Evolutionary conservation across 2,797 vertebrate species (phyloP).

Genomic region (Meriones psammophilus): DNA sequence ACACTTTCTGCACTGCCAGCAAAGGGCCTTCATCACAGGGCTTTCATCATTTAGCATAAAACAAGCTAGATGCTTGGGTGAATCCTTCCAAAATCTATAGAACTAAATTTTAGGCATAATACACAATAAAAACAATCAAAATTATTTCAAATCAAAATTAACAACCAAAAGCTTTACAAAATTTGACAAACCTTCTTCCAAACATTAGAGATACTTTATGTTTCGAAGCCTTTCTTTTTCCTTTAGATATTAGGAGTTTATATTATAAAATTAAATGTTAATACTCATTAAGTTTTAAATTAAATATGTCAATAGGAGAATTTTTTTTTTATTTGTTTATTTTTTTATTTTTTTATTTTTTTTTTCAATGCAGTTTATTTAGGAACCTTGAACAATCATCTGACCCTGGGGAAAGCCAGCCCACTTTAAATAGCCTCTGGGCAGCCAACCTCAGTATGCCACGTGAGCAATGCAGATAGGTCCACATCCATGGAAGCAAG

Average conservation of each 20-base stretch:
- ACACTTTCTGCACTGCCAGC: background rate
- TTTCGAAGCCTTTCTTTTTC: background rate
- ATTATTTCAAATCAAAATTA: background rate
- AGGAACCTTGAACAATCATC: no score
- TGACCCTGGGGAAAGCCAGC: no score
- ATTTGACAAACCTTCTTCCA: background rate
- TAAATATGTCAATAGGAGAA: background rate
- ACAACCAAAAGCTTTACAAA: background rate
- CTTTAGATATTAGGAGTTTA: background rate
- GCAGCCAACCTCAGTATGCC: no score
- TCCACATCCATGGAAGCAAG: no score
- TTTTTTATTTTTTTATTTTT: no score
- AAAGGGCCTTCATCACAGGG: background rate
- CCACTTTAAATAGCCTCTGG: no score
- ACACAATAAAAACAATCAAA: background rate
- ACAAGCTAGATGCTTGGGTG: background rate
- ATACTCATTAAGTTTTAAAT: slow-evolving; percentile 16
- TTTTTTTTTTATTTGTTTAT: no score
- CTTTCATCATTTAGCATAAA: background rate
- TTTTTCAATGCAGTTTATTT: no score
- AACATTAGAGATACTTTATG: background rate
- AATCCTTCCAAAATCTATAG: background rate
- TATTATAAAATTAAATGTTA: slow-evolving; percentile 31
- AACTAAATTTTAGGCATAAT: slow-evolving; percentile 5
- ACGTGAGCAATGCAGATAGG: no score